A percentile compares a stretch with the other conserved stretches of the same genome.
Evolutionary conservation across 2,797 vertebrate genomes (phyloP).

Genomic region (Liparis tanakae): DNA sequence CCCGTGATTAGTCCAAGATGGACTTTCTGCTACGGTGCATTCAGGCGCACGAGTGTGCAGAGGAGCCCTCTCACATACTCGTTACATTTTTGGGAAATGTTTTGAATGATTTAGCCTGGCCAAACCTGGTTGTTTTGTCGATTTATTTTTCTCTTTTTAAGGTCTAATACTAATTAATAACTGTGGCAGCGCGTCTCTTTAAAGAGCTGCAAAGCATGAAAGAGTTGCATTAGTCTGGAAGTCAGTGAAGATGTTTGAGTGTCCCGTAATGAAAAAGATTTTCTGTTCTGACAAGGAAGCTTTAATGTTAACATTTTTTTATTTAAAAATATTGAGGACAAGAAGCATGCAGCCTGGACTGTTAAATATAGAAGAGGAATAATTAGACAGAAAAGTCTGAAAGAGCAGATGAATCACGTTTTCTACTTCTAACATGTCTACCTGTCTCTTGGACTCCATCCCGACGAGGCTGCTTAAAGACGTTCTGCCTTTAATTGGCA

Average conservation of each 20-base stretch:
- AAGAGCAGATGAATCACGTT: not conserved
- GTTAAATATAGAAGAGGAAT: not conserved
- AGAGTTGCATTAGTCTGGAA: not conserved
- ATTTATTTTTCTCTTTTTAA: not conserved
- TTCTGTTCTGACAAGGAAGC: not conserved
- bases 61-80: not conserved
- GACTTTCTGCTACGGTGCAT: conserved; percentile 30
- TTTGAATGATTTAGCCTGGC: no score
- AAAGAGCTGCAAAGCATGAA: conserved; percentile 5
- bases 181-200: not conserved
- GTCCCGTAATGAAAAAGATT: not conserved
- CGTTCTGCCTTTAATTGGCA: no score
- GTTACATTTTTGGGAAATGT: not conserved
- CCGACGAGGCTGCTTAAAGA: no score
- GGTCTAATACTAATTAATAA: conserved; percentile 1
- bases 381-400: not conserved
- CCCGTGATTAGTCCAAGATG: conserved; percentile 69
- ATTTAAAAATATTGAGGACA: not conserved
- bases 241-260: not conserved
- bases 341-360: not conserved
- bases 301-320: not conserved
- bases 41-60: conserved; percentile 55
- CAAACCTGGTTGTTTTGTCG: not conserved
- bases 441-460: no score
- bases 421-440: no score